A percentile compares a stretch with the other conserved stretches of the same genome.
phyloP scores from a whole-genome alignment of 2,888 invertebrate species.

The Zygaena filipendulae region DNA sequence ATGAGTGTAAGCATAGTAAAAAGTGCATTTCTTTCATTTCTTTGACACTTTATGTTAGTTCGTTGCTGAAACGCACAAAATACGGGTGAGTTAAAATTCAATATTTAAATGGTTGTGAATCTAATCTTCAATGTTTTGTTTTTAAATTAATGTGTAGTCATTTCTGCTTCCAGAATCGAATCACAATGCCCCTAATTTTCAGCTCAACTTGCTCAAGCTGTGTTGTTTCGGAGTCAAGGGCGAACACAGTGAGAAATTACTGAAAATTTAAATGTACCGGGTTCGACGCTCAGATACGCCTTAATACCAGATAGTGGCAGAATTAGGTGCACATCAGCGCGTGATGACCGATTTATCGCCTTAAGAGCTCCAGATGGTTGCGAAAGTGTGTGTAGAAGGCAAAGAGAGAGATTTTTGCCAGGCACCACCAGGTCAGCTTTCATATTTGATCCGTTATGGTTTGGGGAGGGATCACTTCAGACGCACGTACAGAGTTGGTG shows the following conservation, averaged over 20 bases:
- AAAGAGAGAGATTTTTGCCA: conserved; percentile 2
- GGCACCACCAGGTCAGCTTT: conserved; percentile 4
- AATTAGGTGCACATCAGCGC: not conserved
- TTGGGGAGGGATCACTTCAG: conserved; percentile 4
- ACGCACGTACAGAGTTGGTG: conserved; percentile 6
- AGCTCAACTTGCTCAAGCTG: conserved; percentile 2
- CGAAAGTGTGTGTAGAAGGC: not conserved
- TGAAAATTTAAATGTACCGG: conserved; percentile 4
- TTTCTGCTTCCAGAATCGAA: conserved; percentile 1
- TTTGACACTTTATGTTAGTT: too few species aligned
- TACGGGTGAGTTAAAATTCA: conserved; percentile 1
- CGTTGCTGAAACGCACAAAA: conserved; percentile 2
- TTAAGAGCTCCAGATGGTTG: not conserved
- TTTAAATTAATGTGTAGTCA: conserved; percentile 2
- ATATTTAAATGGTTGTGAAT: not conserved
- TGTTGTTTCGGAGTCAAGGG: not conserved
- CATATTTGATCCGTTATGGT: conserved; percentile 3
- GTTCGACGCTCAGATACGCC: conserved; percentile 1
- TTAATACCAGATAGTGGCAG: not conserved
- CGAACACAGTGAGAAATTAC: conserved; percentile 1
- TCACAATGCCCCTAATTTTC: not conserved
- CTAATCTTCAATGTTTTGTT: not conserved
- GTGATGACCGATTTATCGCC: not conserved
- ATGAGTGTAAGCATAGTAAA: too few species aligned
- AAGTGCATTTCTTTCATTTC: too few species aligned